These are phyloP conservation scores for Gisinianus flammeolus DNA, from an alignment of 2,888 invertebrate species.

Conservation along the genomic window DNA sequence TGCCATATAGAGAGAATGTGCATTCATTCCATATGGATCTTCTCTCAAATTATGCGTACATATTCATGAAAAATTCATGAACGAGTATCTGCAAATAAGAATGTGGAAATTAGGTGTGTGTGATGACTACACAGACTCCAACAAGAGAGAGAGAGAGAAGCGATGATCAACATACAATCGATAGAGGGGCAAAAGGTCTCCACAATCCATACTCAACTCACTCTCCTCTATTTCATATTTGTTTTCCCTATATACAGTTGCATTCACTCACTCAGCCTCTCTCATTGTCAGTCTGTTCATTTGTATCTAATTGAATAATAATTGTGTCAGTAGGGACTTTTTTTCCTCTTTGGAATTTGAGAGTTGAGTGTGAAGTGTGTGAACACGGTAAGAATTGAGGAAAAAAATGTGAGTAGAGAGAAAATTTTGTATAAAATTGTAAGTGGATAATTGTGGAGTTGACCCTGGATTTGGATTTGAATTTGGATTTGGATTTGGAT, in stretches of 20 bases:
- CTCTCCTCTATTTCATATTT: not conserved
- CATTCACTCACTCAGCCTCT: not conserved
- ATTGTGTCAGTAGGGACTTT: not conserved
- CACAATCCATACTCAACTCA: too few species aligned
- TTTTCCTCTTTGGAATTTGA: not conserved
- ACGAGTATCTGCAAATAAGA: not conserved
- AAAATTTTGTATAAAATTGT: not conserved
- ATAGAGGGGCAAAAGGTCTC: not conserved
- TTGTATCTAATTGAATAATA: not conserved
- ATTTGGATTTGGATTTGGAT: too few species aligned
- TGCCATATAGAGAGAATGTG: not conserved
- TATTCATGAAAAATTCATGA: conserved; percentile 18
- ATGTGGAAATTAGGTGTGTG: not conserved
- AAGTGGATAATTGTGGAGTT: not conserved
- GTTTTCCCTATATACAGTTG: not conserved
- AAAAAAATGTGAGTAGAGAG: not conserved
- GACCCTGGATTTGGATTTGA: not conserved
- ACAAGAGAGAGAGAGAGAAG: not conserved
- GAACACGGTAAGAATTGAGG: not conserved
- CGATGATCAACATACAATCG: not conserved
- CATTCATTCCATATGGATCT: not conserved
- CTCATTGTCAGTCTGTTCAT: not conserved
- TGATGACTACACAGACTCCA: not conserved
- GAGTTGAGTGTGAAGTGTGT: not conserved
- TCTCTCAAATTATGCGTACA: not conserved